Evolutionary conservation across 2,113 vertebrate genomes (phyloP).

Genomic region (Lipophrys pholis): DNA sequence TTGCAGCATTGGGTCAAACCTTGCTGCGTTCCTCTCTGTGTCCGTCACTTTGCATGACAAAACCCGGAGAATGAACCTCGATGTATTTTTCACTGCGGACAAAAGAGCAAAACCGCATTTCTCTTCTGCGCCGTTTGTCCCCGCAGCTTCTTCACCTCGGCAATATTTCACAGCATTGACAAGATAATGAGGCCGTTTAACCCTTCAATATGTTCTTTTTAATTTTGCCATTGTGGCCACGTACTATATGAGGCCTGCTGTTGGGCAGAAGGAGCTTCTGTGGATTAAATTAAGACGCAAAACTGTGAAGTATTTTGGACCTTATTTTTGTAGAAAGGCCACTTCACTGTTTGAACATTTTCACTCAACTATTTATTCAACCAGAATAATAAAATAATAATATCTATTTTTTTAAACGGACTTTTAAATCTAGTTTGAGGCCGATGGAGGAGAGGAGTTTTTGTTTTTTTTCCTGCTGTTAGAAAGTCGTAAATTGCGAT

Average conservation of each 20-base stretch:
- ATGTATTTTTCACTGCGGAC: slow-evolving; percentile 71
- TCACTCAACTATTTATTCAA: too few species aligned
- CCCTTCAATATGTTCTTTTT: slow-evolving; percentile 44
- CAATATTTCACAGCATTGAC: slow-evolving; percentile 64
- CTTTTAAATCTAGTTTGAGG: not conserved
- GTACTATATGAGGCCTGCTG: not conserved
- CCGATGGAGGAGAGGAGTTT: slow-evolving; percentile 23
- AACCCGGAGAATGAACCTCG: slow-evolving; percentile 26
- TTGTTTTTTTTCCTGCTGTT: slow-evolving; percentile 1
- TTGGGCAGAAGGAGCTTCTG: not conserved
- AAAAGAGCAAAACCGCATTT: slow-evolving; percentile 66
- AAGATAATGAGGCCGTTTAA: slow-evolving; percentile 60
- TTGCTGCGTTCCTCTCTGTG: not conserved
- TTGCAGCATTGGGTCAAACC: too few species aligned
- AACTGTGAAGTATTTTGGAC: not conserved
- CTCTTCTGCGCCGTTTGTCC: slow-evolving; percentile 45
- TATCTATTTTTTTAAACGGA: too few species aligned
- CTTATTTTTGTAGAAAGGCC: too few species aligned
- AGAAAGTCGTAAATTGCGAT: slow-evolving; percentile 44
- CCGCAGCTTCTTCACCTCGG: slow-evolving; percentile 37
- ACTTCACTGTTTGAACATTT: too few species aligned
- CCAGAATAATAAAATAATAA: too few species aligned
- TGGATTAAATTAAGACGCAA: not conserved
- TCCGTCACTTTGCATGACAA: slow-evolving; percentile 68
- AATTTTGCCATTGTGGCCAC: not conserved